Conservation (phyloP, 2,113 vertebrate species). For the Candoia aspera region DNA sequence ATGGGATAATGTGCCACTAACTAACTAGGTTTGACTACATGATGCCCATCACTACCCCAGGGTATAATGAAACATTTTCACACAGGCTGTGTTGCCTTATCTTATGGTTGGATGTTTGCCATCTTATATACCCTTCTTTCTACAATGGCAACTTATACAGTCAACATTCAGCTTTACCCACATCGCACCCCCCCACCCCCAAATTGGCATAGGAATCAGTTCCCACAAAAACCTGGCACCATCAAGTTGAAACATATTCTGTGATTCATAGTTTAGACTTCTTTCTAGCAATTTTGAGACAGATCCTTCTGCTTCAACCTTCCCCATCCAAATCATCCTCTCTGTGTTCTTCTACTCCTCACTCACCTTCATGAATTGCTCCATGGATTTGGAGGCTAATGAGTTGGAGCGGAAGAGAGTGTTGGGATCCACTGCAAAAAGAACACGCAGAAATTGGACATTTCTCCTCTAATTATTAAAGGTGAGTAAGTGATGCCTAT, state of each 20-base stretch:
- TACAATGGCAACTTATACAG: background rate
- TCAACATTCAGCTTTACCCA: background rate
- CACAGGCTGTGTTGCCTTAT: background rate
- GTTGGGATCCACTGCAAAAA: slow-evolving; percentile 85
- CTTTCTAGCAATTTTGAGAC: background rate
- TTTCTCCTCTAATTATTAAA: background rate
- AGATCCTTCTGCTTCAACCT: background rate
- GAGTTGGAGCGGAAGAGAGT: slow-evolving; percentile 93
- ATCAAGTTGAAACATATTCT: background rate
- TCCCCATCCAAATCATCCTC: background rate
- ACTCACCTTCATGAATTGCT: slow-evolving; percentile 91
- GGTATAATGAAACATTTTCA: background rate
- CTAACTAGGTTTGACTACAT: background rate
- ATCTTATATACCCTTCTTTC: background rate
- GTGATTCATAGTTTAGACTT: background rate
- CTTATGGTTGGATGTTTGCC: background rate
- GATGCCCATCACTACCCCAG: no score
- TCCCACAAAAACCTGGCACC: background rate
- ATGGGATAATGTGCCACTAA: background rate
- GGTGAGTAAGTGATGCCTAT: background rate
- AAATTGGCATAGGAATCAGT: background rate
- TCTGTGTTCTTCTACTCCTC: background rate
- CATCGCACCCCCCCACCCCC: background rate
- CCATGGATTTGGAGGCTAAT: slow-evolving; percentile 89
- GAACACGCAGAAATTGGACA: background rate